A percentile compares a stretch with the other conserved stretches of the same genome.
Evolutionary conservation across 2,888 invertebrate genomes (phyloP).

Genomic region (Phytoseiulus persimilis): DNA sequence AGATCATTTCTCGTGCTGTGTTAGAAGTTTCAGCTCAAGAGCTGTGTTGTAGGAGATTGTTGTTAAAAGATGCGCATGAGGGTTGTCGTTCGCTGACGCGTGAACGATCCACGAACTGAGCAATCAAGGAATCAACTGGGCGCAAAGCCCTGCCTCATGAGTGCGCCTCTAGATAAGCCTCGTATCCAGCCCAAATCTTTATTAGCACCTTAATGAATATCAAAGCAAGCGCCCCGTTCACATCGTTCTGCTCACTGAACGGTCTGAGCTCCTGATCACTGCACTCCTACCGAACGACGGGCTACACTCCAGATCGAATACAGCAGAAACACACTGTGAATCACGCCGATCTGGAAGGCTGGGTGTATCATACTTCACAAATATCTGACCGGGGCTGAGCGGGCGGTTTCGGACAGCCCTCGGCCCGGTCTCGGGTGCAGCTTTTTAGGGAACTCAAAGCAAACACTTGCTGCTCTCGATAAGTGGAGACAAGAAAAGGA

Average conservation of each 20-base stretch:
- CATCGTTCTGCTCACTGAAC: neutral
- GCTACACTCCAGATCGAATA: neutral
- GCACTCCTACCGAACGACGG: neutral
- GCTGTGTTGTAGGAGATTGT: too few species aligned
- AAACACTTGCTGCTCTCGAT: neutral
- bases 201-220: neutral
- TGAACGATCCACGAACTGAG: neutral
- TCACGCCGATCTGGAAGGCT: neutral
- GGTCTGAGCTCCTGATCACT: neutral
- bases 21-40: too few species aligned
- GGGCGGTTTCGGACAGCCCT: neutral
- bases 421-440: neutral
- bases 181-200: neutral
- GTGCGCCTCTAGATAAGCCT: neutral
- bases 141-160: neutral
- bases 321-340: neutral
- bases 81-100: too few species aligned
- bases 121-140: neutral
- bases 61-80: too few species aligned
- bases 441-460: neutral
- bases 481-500: too few species aligned
- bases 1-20: too few species aligned
- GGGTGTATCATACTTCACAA: neutral
- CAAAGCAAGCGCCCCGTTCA: neutral
- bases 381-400: neutral